Percentiles rank a stretch among this genome's conserved stretches.
Evolutionary conservation across 2,797 vertebrate genomes (phyloP).

Genomic region (Sparidentex hasta): DNA sequence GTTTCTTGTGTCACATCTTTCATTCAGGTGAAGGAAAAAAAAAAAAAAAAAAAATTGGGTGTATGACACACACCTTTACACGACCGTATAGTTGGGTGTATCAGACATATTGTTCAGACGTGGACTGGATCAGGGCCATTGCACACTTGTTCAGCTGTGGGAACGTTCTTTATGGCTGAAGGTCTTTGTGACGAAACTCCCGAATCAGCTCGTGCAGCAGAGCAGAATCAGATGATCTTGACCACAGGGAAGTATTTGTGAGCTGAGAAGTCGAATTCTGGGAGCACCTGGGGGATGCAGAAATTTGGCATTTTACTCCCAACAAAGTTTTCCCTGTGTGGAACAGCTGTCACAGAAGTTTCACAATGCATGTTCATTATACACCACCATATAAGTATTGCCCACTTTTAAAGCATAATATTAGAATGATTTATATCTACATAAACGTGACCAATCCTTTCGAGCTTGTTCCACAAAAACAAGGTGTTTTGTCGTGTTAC

Average conservation of each 20-base stretch:
- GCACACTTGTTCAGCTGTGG: slow-evolving; percentile 41
- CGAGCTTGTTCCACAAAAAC: neutral
- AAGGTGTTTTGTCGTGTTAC: slow-evolving; percentile 78
- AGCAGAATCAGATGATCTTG: slow-evolving; percentile 89
- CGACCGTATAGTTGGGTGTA: slow-evolving; percentile 20
- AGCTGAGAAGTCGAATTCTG: slow-evolving; percentile 98
- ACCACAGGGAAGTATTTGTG: slow-evolving; percentile 99
- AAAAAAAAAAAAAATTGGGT: slow-evolving; percentile 1
- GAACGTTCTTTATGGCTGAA: slow-evolving; percentile 13
- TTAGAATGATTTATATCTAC: too few species aligned
- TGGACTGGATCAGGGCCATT: slow-evolving; percentile 35
- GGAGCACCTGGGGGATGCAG: slow-evolving; percentile 88
- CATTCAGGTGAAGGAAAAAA: slow-evolving; percentile 30
- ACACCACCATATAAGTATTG: neutral
- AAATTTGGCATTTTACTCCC: neutral
- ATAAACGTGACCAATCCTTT: neutral
- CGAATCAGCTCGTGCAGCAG: neutral
- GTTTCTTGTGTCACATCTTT: slow-evolving; percentile 25
- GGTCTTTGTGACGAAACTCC: neutral
- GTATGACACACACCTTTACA: slow-evolving; percentile 42
- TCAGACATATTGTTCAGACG: slow-evolving; percentile 31
- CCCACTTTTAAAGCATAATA: neutral
- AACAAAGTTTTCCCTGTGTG: too few species aligned
- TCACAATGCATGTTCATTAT: too few species aligned
- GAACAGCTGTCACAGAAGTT: too few species aligned